Evolutionary conservation across 2,113 vertebrate genomes (phyloP).

Genomic region (Chitala chitala): DNA sequence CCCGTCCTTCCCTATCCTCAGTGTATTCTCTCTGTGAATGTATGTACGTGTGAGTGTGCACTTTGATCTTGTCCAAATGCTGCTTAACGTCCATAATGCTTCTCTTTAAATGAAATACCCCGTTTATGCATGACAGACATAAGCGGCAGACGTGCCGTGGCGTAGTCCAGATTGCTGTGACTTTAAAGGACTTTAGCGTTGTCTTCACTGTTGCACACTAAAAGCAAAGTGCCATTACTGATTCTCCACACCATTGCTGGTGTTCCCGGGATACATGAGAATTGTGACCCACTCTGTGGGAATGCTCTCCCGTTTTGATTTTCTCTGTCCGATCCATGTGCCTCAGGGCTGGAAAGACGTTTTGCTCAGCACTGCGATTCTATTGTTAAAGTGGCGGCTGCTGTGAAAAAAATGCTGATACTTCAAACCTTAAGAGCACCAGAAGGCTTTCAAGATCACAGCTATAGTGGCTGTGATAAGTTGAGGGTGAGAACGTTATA

Average conservation of each 20-base stretch:
- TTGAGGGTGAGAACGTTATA: neutral
- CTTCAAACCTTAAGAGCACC: neutral
- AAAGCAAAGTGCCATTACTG: neutral
- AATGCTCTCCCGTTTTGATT: neutral
- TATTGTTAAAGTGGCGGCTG: neutral
- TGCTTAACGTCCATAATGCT: no score
- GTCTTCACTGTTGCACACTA: neutral
- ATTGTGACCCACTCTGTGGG: neutral
- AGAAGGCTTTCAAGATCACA: slow-evolving; percentile 11
- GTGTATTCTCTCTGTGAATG: no score
- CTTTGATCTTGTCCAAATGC: no score
- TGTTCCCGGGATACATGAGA: no score
- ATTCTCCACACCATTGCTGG: no score
- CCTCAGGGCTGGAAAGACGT: neutral
- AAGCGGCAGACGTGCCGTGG: neutral
- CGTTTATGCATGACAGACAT: neutral
- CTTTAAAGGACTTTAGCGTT: neutral
- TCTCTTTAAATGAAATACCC: no score
- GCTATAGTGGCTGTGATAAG: neutral
- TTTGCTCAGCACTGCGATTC: neutral
- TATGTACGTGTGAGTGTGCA: no score
- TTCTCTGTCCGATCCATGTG: neutral
- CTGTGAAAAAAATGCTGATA: neutral
- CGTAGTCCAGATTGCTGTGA: neutral
- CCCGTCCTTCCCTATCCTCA: no score